Evolutionary conservation across 2,888 invertebrate genomes (phyloP).

Genomic region (Lithosia quadra): DNA sequence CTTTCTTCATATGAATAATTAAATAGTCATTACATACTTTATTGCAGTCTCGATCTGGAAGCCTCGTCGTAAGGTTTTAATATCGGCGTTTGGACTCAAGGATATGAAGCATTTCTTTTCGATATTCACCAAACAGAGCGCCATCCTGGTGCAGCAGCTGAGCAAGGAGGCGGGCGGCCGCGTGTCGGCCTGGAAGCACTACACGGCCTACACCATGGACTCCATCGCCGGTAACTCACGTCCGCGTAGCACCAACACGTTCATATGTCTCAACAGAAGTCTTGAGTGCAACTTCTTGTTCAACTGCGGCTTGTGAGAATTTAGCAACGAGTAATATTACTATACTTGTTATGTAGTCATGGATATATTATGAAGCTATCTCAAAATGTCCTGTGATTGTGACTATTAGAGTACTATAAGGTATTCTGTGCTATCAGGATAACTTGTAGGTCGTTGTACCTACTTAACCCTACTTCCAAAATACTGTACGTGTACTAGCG

Average conservation of each 20-base stretch:
- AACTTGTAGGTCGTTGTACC: no score
- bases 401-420: no score
- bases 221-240: constrained; percentile 42
- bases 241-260: no score
- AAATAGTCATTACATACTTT: not conserved
- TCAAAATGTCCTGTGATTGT: no score
- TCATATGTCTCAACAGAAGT: no score
- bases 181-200: constrained; percentile 38
- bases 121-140: constrained; percentile 55
- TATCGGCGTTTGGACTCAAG: constrained; percentile 55
- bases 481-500: no score
- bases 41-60: constrained; percentile 62
- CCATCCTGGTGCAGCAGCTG: constrained; percentile 38
- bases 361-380: no score
- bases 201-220: constrained; percentile 52
- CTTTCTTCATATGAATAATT: not conserved
- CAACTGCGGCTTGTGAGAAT: no score
- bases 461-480: no score
- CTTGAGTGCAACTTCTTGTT: not conserved
- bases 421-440: no score
- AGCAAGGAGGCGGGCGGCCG: constrained; percentile 21
- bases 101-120: constrained; percentile 53
- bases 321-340: no score
- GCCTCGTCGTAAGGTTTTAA: constrained; percentile 60
- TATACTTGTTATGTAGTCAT: no score